Evolutionary conservation across 1,140 invertebrate genomes (phyloP).

Genomic region (Drosophila nannoptera): DNA sequence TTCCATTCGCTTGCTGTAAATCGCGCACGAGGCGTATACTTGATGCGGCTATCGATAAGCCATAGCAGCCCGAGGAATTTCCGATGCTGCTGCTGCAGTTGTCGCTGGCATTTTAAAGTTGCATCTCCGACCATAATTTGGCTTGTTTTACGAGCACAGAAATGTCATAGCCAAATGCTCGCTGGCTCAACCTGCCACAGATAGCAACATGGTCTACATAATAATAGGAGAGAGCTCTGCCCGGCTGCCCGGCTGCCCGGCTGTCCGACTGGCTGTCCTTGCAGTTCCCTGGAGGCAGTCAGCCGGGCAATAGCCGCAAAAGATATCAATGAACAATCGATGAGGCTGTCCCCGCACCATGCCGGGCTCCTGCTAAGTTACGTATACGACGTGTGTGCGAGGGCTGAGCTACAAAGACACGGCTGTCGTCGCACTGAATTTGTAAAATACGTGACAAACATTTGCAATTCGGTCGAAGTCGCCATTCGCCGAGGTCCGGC

Average conservation of each 20-base stretch:
- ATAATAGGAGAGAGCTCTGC: constrained; percentile 44
- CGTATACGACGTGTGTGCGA: too few species aligned
- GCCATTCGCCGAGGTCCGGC: constrained; percentile 24
- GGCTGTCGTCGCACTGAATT: constrained; percentile 71
- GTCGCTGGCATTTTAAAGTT: constrained; percentile 23
- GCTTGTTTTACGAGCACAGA: constrained; percentile 33
- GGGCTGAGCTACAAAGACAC: constrained; percentile 38
- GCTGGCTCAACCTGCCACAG: constrained; percentile 37
- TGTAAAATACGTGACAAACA: constrained; percentile 78
- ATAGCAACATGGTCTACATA: constrained; percentile 61
- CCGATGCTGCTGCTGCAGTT: constrained; percentile 1
- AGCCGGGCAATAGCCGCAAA: constrained; percentile 54
- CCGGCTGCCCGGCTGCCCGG: background rate
- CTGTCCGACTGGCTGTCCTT: background rate
- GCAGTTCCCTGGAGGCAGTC: constrained; percentile 25
- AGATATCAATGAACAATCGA: constrained; percentile 76
- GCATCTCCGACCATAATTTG: constrained; percentile 34
- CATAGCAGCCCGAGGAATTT: constrained; percentile 6
- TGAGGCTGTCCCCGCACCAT: constrained; percentile 36
- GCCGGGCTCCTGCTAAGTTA: background rate
- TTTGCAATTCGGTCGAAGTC: constrained; percentile 66
- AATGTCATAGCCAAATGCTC: constrained; percentile 49
- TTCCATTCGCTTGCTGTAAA: constrained; percentile 17
- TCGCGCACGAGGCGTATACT: constrained; percentile 28
- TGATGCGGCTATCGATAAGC: constrained; percentile 13